Base-by-base conservation (phyloP, 2,797 vertebrate genomes). In the Muscicapa comitata region DNA sequence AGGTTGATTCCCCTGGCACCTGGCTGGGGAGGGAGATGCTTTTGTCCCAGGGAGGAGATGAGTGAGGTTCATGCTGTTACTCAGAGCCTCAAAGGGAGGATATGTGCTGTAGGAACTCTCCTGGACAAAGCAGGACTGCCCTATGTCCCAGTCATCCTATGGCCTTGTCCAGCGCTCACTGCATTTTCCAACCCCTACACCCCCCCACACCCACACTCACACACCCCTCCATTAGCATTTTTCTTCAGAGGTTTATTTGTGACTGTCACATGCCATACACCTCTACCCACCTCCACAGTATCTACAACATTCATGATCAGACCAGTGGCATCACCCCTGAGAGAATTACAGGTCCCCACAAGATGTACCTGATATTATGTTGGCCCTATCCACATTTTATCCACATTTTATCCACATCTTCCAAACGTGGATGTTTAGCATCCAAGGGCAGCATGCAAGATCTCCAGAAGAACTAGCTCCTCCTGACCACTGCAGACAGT, bases 311-410 rank as follows among this genome's bases (percentile, higher is more conserved):
- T 40, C 28, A 2, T 17, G 28, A 4, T 6, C 21, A 55, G 13
- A 55, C 8, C 24, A 28, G 38, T 6, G 35, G 10, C 20, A n/a
- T 8, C 45, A 9, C 5, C 18, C 10, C 43, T 38, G 19, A 43
- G 17, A 37, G 20, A 33, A n/a, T 31, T 29, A 50, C n/a, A 65
- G 14, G 9, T 33, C 31, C 23, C n/a, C 33, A 31, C 5, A 17
- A 23, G 1, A 21, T 0, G 3, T 28, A 10, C 6, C 20, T 28
- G 1, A 17, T 16, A 13, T 50, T 61, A 6, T 1, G 0, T 35
- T 74, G 19, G 6, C 8, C n/a, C 8, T 16, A 35, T 28, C 7
- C 21, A 50, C 1, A 1, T 13, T 54, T 78, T 31, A 11, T 74
- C 8, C 14, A 50, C 1, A 1, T 13, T 54, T 78, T 31, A 11